A percentile compares a stretch with the other conserved stretches of the same genome.
phyloP scores from a whole-genome alignment of 2,113 vertebrate genomes.

The Natator depressus region DNA sequence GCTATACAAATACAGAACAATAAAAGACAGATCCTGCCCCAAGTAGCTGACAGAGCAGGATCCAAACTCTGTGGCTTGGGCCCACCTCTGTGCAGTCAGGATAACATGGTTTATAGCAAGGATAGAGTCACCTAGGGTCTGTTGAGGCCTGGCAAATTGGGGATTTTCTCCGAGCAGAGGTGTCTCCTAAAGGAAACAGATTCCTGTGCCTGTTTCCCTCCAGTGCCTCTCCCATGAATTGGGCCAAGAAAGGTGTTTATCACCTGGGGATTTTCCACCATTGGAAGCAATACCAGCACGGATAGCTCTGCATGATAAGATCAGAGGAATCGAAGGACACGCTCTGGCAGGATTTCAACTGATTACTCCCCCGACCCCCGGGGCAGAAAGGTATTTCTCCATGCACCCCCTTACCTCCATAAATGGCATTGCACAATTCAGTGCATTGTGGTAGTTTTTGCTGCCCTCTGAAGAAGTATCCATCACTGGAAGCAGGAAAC shows the following conservation, averaged over 20 bases:
- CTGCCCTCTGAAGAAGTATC: background rate
- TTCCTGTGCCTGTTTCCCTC: background rate
- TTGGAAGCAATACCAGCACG: background rate
- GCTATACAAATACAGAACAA: no score
- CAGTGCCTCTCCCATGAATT: background rate
- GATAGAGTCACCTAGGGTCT: background rate
- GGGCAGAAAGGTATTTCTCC: background rate
- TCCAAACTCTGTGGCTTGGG: background rate
- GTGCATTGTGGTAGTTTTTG: rapidly evolving
- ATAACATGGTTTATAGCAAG: background rate
- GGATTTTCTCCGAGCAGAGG: background rate
- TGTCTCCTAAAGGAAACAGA: rapidly evolving
- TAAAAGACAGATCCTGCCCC: no score
- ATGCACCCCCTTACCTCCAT: background rate
- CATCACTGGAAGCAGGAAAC: background rate
- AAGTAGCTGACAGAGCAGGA: background rate
- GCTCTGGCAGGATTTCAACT: background rate
- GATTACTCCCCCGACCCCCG: background rate
- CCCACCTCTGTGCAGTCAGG: background rate
- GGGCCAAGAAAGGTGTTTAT: background rate
- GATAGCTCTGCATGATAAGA: rapidly evolving
- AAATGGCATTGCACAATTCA: background rate
- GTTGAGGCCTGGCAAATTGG: background rate
- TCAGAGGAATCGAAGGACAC: background rate
- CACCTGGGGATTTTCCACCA: background rate